These are phyloP conservation scores for Lepidochitona cinerea DNA, from an alignment of 2,888 invertebrate genomes.

Conservation along the genomic window DNA sequence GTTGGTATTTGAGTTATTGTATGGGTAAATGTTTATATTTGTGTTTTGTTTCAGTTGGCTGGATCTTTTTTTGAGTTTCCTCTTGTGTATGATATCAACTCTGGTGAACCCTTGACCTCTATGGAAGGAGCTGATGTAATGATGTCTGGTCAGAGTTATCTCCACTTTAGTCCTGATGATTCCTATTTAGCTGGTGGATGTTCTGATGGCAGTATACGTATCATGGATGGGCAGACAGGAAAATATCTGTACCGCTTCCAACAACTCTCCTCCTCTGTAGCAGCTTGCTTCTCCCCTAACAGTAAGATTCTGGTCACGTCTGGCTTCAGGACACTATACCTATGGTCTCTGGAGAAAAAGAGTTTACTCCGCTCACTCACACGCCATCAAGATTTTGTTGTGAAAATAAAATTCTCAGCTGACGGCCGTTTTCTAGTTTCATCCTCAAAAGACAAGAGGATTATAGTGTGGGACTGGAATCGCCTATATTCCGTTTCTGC, in stretches of 20 bases:
- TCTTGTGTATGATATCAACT: constrained; percentile 34
- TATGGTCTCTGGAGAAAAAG: constrained; percentile 49
- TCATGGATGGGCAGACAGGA: constrained; percentile 38
- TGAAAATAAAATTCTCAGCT: constrained; percentile 39
- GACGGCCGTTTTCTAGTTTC: constrained; percentile 47
- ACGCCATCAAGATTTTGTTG: constrained; percentile 50
- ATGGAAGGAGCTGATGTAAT: constrained; percentile 41
- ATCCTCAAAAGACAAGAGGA: constrained; percentile 45
- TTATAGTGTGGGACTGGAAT: constrained; percentile 49
- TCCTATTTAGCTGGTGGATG: constrained; percentile 42
- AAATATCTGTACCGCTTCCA: constrained; percentile 40
- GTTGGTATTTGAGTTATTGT: no score
- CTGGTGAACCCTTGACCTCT: constrained; percentile 6
- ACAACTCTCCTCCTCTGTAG: constrained; percentile 45
- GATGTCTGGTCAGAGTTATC: constrained; percentile 40
- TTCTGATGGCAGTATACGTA: constrained; percentile 45
- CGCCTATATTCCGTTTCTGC: constrained; percentile 41
- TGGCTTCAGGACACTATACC: constrained; percentile 51
- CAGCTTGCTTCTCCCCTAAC: constrained; percentile 42
- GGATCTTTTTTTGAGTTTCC: constrained; percentile 54
- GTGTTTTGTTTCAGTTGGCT: no score
- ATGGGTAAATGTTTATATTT: no score
- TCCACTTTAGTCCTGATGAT: constrained; percentile 48
- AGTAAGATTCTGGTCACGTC: constrained; percentile 43
- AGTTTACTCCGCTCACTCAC: constrained; percentile 39